A percentile compares a stretch with the other conserved stretches of the same genome.
These are phyloP conservation scores for Ypsolopha sequella DNA, from an alignment of 2,888 invertebrate genomes.

Conservation along the genomic window DNA sequence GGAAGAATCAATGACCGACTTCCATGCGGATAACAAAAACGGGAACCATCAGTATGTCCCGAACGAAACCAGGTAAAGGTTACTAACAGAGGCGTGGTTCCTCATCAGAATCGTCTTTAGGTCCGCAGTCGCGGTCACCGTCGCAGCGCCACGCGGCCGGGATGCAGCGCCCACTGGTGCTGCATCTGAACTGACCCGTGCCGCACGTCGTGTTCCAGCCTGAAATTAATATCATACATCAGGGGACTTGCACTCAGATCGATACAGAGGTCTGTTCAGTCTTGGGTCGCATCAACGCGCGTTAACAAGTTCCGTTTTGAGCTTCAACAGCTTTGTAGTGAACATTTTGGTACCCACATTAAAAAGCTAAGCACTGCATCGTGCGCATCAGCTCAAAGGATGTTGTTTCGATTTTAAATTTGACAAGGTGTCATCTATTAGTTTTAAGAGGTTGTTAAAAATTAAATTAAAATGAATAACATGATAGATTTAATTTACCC, in stretches of 20 bases:
- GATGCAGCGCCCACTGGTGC: slow-evolving; percentile 77
- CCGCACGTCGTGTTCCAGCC: slow-evolving; percentile 60
- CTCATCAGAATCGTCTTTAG: slow-evolving; percentile 76
- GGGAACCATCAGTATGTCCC: too few species aligned
- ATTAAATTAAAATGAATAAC: too few species aligned
- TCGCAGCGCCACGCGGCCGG: slow-evolving; percentile 84
- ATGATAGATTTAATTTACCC: too few species aligned
- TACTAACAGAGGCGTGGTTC: slow-evolving; percentile 72
- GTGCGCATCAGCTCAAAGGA: background rate
- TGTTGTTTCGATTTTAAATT: background rate
- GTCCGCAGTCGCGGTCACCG: slow-evolving; percentile 82
- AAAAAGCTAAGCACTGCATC: background rate
- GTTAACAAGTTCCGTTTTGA: background rate
- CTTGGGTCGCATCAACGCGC: background rate
- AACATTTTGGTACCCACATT: background rate
- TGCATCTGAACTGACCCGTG: slow-evolving; percentile 81
- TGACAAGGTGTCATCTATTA: too few species aligned
- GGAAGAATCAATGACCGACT: too few species aligned
- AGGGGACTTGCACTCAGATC: background rate
- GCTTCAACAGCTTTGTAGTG: background rate
- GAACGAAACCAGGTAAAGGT: background rate
- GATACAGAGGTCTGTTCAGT: background rate
- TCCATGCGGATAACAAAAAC: too few species aligned
- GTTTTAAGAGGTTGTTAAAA: too few species aligned
- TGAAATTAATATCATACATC: slow-evolving; percentile 2